Conservation (phyloP, 2,888 invertebrate genomes). For the Agrotis puta region DNA sequence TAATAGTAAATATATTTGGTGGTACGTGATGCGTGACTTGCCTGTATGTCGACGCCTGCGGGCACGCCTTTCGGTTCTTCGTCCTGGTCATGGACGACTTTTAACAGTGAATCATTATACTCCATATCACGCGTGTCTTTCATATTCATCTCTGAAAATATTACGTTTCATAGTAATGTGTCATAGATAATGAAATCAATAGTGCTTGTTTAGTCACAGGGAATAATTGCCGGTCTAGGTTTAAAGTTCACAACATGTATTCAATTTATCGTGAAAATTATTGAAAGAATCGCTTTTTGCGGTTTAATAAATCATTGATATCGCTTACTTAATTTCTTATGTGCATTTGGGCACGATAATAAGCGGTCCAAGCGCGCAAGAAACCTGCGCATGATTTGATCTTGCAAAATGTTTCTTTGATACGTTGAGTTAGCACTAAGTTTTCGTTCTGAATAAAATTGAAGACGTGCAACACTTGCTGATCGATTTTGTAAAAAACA, state of each 20-base stretch:
- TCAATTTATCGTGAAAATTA: conserved; percentile 6
- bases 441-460: too few relatives aligned
- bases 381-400: too few relatives aligned
- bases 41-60: conserved; percentile 85
- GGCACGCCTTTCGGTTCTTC: conserved; percentile 87
- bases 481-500: too few relatives aligned
- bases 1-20: conserved; percentile 24
- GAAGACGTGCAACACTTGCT: too few relatives aligned
- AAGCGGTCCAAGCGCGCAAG: background rate
- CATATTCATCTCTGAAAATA: conserved; percentile 74
- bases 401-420: too few relatives aligned
- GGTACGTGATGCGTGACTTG: conserved; percentile 64
- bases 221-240: conserved; percentile 15
- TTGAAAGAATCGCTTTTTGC: conserved; percentile 19
- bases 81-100: conserved; percentile 81
- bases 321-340: conserved; percentile 1
- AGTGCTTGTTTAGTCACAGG: conserved; percentile 33
- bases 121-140: conserved; percentile 78
- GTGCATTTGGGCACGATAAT: conserved; percentile 13
- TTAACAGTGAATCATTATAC: conserved; percentile 83
- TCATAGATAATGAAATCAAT: conserved; percentile 38
- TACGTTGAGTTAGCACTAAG: too few relatives aligned
- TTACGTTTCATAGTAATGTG: conserved; percentile 36
- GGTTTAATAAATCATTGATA: conserved; percentile 12
- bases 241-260: conserved; percentile 43